Base-by-base conservation (phyloP, 2,888 invertebrate genomes). In the Abscondita cerata region DNA sequence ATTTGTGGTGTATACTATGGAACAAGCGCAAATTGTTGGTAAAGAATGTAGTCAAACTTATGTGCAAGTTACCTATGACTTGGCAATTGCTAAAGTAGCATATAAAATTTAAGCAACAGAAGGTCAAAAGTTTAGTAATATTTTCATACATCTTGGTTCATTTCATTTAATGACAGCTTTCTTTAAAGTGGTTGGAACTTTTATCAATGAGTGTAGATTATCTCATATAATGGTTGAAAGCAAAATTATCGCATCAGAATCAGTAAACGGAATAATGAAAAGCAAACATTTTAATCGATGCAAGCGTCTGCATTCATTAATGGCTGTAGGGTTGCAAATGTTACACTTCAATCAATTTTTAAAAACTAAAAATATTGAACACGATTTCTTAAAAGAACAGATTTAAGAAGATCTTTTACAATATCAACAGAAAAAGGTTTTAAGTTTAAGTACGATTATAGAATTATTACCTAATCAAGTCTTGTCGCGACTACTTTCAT, bases 221-320 rank as follows among this genome's bases (percentile, higher is more conserved):
- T 34, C 66, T 11, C 50, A 68, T 25, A 57, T 72, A 1, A 59
- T 73, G 52, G 59, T 70, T 2, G 65, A 72, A 15, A 64, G 69
- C 13, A 65, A 67, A 59, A 36, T 75, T n/a, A n/a, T n/a, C n/a
- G n/a, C n/a, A n/a, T n/a, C n/a, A n/a, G n/a, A n/a, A n/a, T n/a
- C n/a, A n/a, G n/a, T n/a, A n/a, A n/a, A n/a, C n/a, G n/a, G n/a
- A n/a, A n/a, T n/a, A n/a, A n/a, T n/a, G n/a, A n/a, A n/a, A n/a
- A n/a, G n/a, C n/a, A n/a, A n/a, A n/a, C n/a, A n/a, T n/a, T 76
- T 73, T 41, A 75, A 73, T 31, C 50, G 73, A 13, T 75, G 74
- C 54, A 74, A 72, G 59, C 19, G 72, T 46, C 40, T 70, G 18
- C 69, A 68, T 63, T 63, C 69, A 44, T 59, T 66, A 55, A 67